Percentiles rank a stretch among this genome's conserved stretches.
Conservation (phyloP, 2,113 vertebrate genomes). For the Spheniscus mendiculus region DNA sequence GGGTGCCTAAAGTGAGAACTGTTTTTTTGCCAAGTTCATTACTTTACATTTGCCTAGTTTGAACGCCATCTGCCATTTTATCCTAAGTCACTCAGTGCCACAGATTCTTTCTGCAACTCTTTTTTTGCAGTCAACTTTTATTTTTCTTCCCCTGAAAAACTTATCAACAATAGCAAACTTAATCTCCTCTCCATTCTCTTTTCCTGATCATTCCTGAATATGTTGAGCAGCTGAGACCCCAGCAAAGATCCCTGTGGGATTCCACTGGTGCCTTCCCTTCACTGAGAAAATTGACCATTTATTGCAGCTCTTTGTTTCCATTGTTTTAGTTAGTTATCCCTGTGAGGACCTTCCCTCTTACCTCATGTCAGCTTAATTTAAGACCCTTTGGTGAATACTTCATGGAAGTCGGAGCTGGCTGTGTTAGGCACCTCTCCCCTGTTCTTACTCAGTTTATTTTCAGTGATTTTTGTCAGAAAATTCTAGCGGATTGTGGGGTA, state of each 20-base stretch:
- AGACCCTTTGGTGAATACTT: background rate
- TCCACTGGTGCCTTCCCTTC: background rate
- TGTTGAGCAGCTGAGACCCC: background rate
- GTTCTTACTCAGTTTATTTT: background rate
- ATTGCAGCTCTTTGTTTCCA: background rate
- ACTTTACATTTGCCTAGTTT: background rate
- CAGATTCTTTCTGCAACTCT: background rate
- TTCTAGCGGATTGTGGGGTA: background rate
- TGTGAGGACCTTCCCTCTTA: background rate
- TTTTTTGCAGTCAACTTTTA: background rate
- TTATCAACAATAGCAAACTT: background rate
- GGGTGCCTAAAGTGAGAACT: background rate
- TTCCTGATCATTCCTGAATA: background rate
- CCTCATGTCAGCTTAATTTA: background rate
- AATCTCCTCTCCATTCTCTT: background rate
- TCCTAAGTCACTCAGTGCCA: background rate
- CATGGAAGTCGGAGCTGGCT: background rate
- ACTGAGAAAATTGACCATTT: slow-evolving; percentile 10
- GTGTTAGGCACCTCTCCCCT: background rate
- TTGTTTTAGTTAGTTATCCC: background rate
- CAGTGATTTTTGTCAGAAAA: background rate
- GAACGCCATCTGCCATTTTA: background rate
- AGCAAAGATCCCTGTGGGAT: background rate
- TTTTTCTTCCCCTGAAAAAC: background rate
- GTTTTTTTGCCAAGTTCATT: background rate